A percentile compares a stretch with the other conserved stretches of the same genome.
These are phyloP conservation scores for Trichonephila clavipes DNA, from an alignment of 1,140 invertebrate genomes.

Conservation along the genomic window DNA sequence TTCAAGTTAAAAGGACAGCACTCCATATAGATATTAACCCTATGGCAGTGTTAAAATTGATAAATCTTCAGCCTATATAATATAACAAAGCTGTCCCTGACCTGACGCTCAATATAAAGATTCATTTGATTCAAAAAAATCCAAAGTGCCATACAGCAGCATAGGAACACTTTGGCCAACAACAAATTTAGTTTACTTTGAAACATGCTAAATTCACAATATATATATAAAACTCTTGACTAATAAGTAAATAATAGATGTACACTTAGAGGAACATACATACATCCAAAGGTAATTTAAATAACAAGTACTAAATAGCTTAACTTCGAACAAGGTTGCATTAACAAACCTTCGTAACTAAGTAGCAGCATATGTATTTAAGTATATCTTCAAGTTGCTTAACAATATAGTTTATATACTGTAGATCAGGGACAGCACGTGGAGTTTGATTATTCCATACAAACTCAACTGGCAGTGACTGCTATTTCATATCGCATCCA, in stretches of 20 bases:
- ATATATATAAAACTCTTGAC: slow-evolving; percentile 69
- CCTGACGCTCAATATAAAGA: slow-evolving; percentile 43
- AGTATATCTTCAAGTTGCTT: slow-evolving; percentile 62
- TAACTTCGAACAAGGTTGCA: slow-evolving; percentile 70
- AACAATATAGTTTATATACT: slow-evolving; percentile 73
- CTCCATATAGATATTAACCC: slow-evolving; percentile 69
- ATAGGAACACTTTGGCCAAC: slow-evolving; percentile 76
- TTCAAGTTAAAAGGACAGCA: slow-evolving; percentile 71
- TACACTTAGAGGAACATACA: slow-evolving; percentile 76
- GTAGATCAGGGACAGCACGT: slow-evolving; percentile 76
- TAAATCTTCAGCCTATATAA: slow-evolving; percentile 65
- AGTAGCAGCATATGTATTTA: slow-evolving; percentile 68
- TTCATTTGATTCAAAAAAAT: slow-evolving; percentile 64
- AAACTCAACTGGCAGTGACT: slow-evolving; percentile 76
- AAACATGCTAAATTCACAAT: slow-evolving; percentile 76
- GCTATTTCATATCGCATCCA: slow-evolving; percentile 74
- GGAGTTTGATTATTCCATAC: slow-evolving; percentile 63
- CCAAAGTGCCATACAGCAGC: slow-evolving; percentile 67
- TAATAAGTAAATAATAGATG: slow-evolving; percentile 74
- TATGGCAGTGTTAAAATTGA: slow-evolving; percentile 76
- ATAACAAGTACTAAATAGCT: slow-evolving; percentile 75
- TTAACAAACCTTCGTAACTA: slow-evolving; percentile 70
- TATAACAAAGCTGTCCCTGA: slow-evolving; percentile 76
- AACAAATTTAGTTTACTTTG: slow-evolving; percentile 75
- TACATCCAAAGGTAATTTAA: slow-evolving; percentile 75